Conservation (phyloP, 2,888 invertebrate genomes). For the Diarsia brunnea region DNA sequence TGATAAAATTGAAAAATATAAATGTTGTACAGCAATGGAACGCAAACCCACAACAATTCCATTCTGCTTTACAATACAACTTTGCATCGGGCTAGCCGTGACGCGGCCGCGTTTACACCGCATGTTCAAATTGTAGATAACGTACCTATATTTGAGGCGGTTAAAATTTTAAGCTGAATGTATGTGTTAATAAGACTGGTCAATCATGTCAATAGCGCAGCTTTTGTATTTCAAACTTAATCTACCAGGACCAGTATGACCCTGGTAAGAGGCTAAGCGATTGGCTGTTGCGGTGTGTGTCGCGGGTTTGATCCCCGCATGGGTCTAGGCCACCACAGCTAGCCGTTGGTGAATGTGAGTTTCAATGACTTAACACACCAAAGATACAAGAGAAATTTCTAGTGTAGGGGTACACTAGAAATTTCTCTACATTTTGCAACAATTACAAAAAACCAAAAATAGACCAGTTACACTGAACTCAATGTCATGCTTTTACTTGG, state of each 20-base stretch:
- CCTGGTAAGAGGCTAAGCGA: neutral
- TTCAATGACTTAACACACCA: neutral
- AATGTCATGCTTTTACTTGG: neutral
- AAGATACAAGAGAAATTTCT: neutral
- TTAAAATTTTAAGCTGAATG: neutral
- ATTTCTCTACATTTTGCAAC: too few relatives aligned
- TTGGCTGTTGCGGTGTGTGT: neutral
- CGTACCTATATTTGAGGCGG: too few relatives aligned
- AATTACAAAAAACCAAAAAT: neutral
- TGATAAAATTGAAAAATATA: constrained; percentile 76
- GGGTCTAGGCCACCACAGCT: too few relatives aligned
- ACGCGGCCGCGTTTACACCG: constrained; percentile 65
- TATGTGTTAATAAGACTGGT: neutral
- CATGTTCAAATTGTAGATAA: too few relatives aligned
- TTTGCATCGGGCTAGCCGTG: constrained; percentile 66
- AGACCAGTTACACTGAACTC: neutral
- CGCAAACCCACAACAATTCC: constrained; percentile 70
- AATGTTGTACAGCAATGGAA: constrained; percentile 60
- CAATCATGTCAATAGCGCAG: neutral
- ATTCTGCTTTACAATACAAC: constrained; percentile 74
- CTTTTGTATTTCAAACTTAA: neutral
- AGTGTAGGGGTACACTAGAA: too few relatives aligned
- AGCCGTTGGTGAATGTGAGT: neutral
- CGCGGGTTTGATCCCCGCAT: neutral
- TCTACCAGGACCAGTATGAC: neutral